These are phyloP conservation scores for Sigmodon hispidus DNA, from an alignment of 2,113 vertebrate genomes.

Conservation along the genomic window DNA sequence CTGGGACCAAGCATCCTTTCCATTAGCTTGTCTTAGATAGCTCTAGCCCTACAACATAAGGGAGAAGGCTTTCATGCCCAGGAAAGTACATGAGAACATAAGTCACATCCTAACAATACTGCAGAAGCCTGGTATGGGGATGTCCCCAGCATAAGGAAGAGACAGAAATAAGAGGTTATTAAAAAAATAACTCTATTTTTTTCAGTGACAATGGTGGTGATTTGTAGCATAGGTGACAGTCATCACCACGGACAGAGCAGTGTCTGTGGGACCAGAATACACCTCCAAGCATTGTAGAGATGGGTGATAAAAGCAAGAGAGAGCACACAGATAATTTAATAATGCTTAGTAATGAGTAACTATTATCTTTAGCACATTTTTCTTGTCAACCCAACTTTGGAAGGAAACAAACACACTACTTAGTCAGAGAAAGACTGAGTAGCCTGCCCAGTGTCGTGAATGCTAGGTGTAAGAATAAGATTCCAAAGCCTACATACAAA, in stretches of 20 bases:
- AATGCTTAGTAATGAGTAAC: not conserved
- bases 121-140: not conserved
- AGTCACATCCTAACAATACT: not conserved
- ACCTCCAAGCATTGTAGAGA: not conserved
- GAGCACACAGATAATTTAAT: too few relatives aligned
- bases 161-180: too few relatives aligned
- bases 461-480: not conserved
- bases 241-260: accelerated
- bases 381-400: not conserved
- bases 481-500: not conserved
- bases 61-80: not conserved
- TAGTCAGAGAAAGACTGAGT: not conserved
- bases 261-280: not conserved
- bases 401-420: slow-evolving; percentile 4
- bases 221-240: not conserved
- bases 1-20: not conserved
- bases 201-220: not conserved
- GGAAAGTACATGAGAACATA: not conserved
- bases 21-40: not conserved
- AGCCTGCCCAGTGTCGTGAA: not conserved
- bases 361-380: not conserved
- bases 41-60: not conserved
- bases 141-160: not conserved
- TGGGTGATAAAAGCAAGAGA: accelerated
- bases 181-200: too few relatives aligned